A percentile compares a stretch with the other conserved stretches of the same genome.
Conservation (phyloP, 2,113 vertebrate genomes). For the Hippocampus comes region DNA sequence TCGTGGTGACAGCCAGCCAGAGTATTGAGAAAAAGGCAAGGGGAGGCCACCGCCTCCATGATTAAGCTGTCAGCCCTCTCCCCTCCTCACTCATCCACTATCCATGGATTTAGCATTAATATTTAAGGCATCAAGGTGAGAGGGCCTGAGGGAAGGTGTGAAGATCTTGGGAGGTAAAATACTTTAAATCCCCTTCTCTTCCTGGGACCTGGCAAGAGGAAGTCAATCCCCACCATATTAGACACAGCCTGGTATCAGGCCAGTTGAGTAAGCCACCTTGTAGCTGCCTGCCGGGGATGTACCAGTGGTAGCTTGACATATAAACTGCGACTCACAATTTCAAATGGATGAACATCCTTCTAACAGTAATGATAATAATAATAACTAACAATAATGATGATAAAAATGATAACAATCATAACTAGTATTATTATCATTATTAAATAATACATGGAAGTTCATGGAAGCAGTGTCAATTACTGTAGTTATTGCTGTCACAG, state of each 20-base stretch:
- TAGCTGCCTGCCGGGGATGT: conserved; percentile 40
- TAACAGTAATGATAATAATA: too few relatives aligned
- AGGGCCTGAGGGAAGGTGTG: conserved; percentile 65
- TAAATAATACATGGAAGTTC: too few relatives aligned
- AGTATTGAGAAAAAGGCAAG: conserved; percentile 51
- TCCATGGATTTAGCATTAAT: conserved; percentile 68
- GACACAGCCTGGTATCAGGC: conserved; percentile 64
- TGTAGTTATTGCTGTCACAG: background rate
- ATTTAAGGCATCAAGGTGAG: conserved; percentile 68
- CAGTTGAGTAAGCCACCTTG: conserved; percentile 48
- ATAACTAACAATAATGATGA: too few relatives aligned
- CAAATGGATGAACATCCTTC: background rate
- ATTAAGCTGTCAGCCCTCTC: conserved; percentile 71
- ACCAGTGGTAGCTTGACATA: conserved; percentile 35
- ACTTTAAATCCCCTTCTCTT: conserved; percentile 64
- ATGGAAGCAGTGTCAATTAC: too few relatives aligned
- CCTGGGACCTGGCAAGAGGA: conserved; percentile 49
- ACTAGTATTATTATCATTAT: too few relatives aligned
- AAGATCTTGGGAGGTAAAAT: conserved; percentile 67
- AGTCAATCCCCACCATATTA: conserved; percentile 64
- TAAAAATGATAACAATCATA: too few relatives aligned
- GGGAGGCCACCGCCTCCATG: conserved; percentile 58
- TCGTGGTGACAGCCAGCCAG: conserved; percentile 67
- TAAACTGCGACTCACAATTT: conserved; percentile 19
- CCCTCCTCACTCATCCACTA: conserved; percentile 53